Conservation (phyloP, 1,140 invertebrate species). For the Temnothorax nylanderi region DNA sequence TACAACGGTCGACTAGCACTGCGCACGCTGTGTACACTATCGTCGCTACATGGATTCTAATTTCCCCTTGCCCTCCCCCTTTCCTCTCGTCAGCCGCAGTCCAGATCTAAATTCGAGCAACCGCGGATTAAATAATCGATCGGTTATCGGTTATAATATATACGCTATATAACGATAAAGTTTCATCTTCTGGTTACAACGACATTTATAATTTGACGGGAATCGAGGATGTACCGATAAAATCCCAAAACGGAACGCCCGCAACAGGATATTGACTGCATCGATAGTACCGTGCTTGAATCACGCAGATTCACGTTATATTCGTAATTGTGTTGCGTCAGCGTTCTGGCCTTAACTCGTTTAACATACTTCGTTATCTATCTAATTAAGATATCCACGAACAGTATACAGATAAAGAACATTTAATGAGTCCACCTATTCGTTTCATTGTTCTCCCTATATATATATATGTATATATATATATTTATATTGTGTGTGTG, state of each 20-base stretch:
- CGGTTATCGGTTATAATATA: conserved; percentile 42
- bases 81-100: background rate
- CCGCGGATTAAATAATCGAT: conserved; percentile 46
- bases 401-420: conserved; percentile 78
- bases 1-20: conserved; percentile 24
- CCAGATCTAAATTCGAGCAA: conserved; percentile 19
- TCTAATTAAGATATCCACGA: conserved; percentile 78
- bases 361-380: conserved; percentile 74
- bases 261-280: conserved; percentile 72
- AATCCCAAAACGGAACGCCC: conserved; percentile 69
- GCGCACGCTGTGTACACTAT: background rate
- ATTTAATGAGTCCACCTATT: conserved; percentile 69
- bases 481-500: conserved; percentile 19
- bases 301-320: conserved; percentile 61
- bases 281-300: conserved; percentile 73
- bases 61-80: background rate
- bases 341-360: conserved; percentile 71
- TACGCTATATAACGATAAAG: conserved; percentile 45
- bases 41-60: background rate
- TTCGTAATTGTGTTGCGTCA: conserved; percentile 69
- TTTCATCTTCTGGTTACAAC: conserved; percentile 21
- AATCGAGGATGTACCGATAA: conserved; percentile 35
- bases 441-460: conserved; percentile 27
- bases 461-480: conserved; percentile 11
- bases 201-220: conserved; percentile 43